These are phyloP conservation scores for Tetrax tetrax DNA, from an alignment of 2,113 vertebrate species.

Conservation along the genomic window DNA sequence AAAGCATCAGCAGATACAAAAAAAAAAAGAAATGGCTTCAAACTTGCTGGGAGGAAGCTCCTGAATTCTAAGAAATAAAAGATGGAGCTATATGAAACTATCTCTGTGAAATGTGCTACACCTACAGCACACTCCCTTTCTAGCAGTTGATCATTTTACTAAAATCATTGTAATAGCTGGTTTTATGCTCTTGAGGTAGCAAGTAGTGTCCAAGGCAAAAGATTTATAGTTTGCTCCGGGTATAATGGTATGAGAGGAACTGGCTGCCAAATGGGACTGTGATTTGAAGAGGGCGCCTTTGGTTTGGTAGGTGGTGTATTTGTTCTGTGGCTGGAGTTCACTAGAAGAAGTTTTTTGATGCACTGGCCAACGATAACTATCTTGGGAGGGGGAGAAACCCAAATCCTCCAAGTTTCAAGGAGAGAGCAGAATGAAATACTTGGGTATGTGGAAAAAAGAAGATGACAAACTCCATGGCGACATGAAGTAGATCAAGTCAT, in stretches of 20 bases:
- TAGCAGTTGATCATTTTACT: conserved; percentile 47
- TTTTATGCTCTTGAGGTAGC: conserved; percentile 4
- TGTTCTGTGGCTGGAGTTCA: conserved; percentile 64
- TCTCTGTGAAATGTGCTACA: conserved; percentile 1
- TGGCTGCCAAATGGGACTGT: conserved; percentile 50
- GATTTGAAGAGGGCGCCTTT: conserved; percentile 68
- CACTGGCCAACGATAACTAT: conserved; percentile 60
- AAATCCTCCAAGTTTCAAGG: conserved; percentile 56
- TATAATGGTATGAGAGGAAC: conserved; percentile 37
- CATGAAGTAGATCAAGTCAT: conserved; percentile 17
- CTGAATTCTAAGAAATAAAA: not conserved
- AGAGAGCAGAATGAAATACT: conserved; percentile 51
- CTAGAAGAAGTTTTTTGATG: conserved; percentile 58
- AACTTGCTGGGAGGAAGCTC: not conserved
- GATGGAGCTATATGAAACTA: not conserved
- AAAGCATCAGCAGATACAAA: not conserved
- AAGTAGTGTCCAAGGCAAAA: conserved; percentile 23
- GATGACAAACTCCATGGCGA: conserved; percentile 7
- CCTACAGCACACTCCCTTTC: not conserved
- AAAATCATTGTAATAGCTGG: not conserved
- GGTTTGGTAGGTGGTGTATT: conserved; percentile 69
- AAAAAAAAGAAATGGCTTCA: not conserved
- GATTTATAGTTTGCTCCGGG: conserved; percentile 59
- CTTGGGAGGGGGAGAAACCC: conserved; percentile 53
- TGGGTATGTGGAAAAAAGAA: conserved; percentile 1